These are phyloP conservation scores for Myzus persicae DNA, from an alignment of 1,140 invertebrate genomes.

Conservation along the genomic window DNA sequence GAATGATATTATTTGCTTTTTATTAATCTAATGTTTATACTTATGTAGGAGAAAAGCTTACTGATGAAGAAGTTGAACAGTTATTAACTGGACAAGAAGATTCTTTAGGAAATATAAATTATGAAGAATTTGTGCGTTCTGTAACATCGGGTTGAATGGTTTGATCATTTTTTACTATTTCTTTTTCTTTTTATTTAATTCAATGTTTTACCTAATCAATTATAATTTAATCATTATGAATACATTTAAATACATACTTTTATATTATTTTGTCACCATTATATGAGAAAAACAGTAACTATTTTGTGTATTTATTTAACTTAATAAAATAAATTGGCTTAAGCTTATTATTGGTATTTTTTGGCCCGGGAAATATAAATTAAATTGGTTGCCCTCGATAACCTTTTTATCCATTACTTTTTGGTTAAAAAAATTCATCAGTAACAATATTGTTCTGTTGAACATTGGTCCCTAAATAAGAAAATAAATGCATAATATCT, in stretches of 20 bases:
- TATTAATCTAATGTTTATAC: background rate
- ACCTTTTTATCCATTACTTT: too few relatives aligned
- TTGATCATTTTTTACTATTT: background rate
- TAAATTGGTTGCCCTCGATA: background rate
- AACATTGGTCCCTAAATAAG: background rate
- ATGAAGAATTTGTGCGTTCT: slow-evolving; percentile 96
- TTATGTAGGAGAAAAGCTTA: slow-evolving; percentile 73
- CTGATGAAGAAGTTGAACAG: slow-evolving; percentile 90
- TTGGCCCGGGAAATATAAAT: background rate
- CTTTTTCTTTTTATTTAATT: background rate
- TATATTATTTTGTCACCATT: background rate
- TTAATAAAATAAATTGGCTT: background rate
- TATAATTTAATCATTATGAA: background rate
- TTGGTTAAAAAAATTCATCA: too few relatives aligned
- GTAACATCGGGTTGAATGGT: slow-evolving; percentile 86
- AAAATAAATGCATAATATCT: background rate
- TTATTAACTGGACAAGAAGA: slow-evolving; percentile 95
- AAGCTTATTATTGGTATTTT: background rate
- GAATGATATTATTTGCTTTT: background rate
- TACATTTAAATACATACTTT: background rate
- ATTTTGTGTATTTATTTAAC: background rate
- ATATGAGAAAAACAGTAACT: background rate
- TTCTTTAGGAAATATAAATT: slow-evolving; percentile 98
- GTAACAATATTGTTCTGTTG: background rate
- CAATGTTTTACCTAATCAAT: background rate